Conservation (phyloP, 2,113 vertebrate genomes). For the Xiphias gladius region DNA sequence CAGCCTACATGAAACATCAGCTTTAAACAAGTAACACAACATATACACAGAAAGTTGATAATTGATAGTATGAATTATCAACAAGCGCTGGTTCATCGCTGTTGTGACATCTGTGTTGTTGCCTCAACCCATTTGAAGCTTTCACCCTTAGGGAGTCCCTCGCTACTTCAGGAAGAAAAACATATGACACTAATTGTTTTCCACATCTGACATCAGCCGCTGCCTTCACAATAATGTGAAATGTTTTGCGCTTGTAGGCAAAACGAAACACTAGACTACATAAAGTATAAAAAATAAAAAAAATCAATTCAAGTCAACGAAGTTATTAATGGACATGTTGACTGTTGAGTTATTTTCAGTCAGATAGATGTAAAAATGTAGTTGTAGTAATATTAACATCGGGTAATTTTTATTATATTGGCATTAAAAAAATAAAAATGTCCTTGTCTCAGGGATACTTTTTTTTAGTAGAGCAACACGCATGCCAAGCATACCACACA, state of each 20-base stretch:
- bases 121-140: constrained; percentile 55
- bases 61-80: constrained; percentile 5
- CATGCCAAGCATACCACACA: constrained; percentile 55
- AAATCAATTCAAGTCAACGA: neutral
- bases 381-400: neutral
- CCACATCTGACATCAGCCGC: constrained; percentile 71
- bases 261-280: constrained; percentile 43
- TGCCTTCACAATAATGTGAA: constrained; percentile 55
- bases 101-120: constrained; percentile 32
- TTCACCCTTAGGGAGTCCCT: constrained; percentile 66
- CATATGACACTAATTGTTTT: constrained; percentile 80
- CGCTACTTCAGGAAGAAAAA: constrained; percentile 72
- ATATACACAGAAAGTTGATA: neutral
- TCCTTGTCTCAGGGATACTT: neutral
- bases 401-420: neutral
- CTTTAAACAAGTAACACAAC: neutral
- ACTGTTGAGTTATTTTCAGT: neutral
- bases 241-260: constrained; percentile 59
- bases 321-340: neutral
- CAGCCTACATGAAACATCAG: neutral
- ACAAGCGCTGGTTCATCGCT: constrained; percentile 17
- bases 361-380: neutral
- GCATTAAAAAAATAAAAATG: neutral
- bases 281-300: neutral
- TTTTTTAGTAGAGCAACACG: constrained; percentile 15